Percentiles rank a stretch among this genome's conserved stretches.
Evolutionary conservation across 2,797 vertebrate species (phyloP).

Genomic region (Dicrostonyx torquatus): DNA sequence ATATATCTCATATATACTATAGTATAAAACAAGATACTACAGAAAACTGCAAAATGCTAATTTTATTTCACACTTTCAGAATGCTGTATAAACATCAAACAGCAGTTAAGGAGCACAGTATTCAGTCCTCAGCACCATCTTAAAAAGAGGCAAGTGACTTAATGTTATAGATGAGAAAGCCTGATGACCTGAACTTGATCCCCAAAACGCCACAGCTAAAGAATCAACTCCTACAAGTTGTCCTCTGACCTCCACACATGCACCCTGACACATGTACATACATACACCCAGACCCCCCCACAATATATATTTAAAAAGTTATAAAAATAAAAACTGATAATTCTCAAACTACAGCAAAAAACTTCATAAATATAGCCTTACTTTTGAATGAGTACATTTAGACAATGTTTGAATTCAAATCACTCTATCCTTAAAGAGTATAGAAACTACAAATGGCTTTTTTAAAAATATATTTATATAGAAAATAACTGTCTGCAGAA

Average conservation of each 20-base stretch:
- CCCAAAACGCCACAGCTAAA: not conserved
- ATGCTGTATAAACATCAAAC: not conserved
- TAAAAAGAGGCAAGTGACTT: not conserved
- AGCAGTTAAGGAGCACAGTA: not conserved
- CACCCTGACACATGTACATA: not conserved
- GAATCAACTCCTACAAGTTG: not conserved
- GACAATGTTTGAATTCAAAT: slow-evolving; percentile 30
- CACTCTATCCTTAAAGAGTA: not conserved
- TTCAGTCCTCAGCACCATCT: not conserved
- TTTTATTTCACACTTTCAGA: slow-evolving; percentile 2
- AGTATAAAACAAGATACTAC: slow-evolving; percentile 6
- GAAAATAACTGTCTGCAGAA: not conserved
- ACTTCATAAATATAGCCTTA: not conserved
- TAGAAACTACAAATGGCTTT: slow-evolving; percentile 17
- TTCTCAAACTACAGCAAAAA: slow-evolving; percentile 31
- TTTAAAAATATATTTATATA: not conserved
- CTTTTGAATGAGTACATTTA: not conserved
- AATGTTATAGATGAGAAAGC: not conserved
- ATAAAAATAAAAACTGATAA: not conserved
- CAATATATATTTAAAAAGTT: not conserved
- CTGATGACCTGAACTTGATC: not conserved
- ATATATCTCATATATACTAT: not conserved
- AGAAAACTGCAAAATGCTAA: not conserved
- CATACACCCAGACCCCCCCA: too few species aligned
- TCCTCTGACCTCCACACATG: not conserved